Percentiles rank a stretch among this genome's conserved stretches.
Conservation (phyloP, 2,113 vertebrate species). For the Syngnathus floridae region DNA sequence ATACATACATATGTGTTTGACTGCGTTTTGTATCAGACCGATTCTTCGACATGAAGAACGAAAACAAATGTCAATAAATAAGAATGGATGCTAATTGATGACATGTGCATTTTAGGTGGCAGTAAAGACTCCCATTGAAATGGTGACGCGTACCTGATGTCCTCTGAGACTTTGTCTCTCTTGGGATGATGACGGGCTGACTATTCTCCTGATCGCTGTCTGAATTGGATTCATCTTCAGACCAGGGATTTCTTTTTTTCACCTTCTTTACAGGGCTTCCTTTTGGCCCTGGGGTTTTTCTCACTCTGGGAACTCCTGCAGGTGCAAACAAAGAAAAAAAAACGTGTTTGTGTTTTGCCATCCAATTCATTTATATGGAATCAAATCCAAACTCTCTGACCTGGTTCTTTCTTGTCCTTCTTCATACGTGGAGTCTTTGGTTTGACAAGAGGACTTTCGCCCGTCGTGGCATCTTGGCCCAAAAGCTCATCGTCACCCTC, state of each 20-base stretch:
- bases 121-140: not conserved
- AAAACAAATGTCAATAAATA: no score
- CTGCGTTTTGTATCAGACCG: no score
- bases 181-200: constrained; percentile 86
- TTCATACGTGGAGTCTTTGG: constrained; percentile 76
- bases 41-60: no score
- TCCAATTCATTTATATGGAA: not conserved
- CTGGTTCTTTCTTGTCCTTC: constrained; percentile 90
- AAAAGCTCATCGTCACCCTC: constrained; percentile 84
- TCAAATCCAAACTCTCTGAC: constrained; percentile 52
- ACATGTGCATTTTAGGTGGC: not conserved
- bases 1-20: no score
- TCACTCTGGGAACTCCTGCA: constrained; percentile 80
- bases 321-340: not conserved
- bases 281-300: constrained; percentile 79
- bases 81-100: not conserved
- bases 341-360: not conserved
- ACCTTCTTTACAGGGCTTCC: constrained; percentile 74
- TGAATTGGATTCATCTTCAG: constrained; percentile 90
- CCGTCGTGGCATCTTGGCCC: constrained; percentile 61
- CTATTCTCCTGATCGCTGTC: constrained; percentile 87
- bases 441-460: constrained; percentile 71
- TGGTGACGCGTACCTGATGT: constrained; percentile 76
- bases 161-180: constrained; percentile 88
- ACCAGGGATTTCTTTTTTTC: constrained; percentile 98